Base-by-base conservation (phyloP, 1,140 invertebrate species). In the Listronotus bonariensis region DNA sequence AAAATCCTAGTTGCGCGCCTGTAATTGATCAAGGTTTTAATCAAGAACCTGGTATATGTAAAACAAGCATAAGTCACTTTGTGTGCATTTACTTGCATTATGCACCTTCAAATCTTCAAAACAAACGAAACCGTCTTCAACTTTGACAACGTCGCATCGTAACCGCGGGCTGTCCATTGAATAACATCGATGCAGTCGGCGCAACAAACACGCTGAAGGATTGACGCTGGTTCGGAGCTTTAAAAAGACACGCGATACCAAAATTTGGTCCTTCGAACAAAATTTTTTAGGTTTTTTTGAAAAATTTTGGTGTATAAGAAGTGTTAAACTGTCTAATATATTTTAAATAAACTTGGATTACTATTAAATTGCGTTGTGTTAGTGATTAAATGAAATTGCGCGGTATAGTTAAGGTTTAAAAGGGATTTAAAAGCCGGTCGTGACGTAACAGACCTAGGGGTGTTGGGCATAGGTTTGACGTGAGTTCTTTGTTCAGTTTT, bases 141-240 rank as follows among this genome's bases (percentile, higher is more conserved):
- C 8, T 18, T 11, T 11, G 60, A 51, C 60, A 63, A 63, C 60
- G 32, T 14, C 32, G 60, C 52, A 15, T 45, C 14, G 45, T 41
- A 63, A 31, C 51, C 20, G 41, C 60, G 60, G 41, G 38, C 42
- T 40, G 38, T 14, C 60, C 42, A 63, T 63, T 55, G 60, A 63
- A 63, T 43, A 63, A 48, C 60, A 42, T 53, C 60, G 42, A 54
- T 54, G 51, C 60, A 63, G 59, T 62, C 8, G 34, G 51, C 59
- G 40, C 54, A 51, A 41, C 40, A 63, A 63, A 55, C 60, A 53
- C 60, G 40, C 17, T 17, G 18, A 52, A 32, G 40, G 38, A 34
- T 57, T 20, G 26, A 34, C 43, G 55, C 43, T 42, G 55, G n/a
- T 49, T 5, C 43, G 57, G n/a, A 18, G n/a, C 18, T 9, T 26